Conservation (phyloP, 1,140 invertebrate genomes). For the Lucilia sericata region DNA sequence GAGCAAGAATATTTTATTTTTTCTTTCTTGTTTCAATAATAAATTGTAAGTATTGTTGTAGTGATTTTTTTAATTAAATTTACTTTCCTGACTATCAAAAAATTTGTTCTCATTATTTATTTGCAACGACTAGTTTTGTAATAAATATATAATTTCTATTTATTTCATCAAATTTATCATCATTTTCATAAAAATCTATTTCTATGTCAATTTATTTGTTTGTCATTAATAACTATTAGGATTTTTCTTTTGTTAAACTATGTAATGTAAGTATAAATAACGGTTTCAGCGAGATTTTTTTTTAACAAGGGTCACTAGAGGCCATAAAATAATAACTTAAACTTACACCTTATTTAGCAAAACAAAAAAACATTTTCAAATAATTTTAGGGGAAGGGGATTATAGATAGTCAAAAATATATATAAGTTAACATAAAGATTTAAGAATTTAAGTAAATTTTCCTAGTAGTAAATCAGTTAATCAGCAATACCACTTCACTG, state of each 20-base stretch:
- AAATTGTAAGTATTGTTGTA: not conserved
- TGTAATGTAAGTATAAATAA: too few species aligned
- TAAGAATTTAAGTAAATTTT: not conserved
- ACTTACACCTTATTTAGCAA: not conserved
- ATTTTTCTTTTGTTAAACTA: too few species aligned
- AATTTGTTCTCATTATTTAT: slow-evolving; percentile 3
- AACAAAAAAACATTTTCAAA: not conserved
- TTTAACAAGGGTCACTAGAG: too few species aligned
- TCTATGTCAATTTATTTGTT: too few species aligned
- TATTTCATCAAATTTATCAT: too few species aligned
- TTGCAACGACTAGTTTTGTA: not conserved
- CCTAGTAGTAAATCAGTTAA: not conserved
- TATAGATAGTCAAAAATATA: not conserved
- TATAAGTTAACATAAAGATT: not conserved
- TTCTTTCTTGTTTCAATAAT: not conserved
- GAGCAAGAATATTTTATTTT: not conserved
- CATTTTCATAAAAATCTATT: too few species aligned
- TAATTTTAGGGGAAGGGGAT: not conserved
- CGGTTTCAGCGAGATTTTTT: too few species aligned
- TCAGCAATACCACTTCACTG: slow-evolving; percentile 8
- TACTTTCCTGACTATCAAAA: not conserved
- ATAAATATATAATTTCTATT: slow-evolving; percentile 4
- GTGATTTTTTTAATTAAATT: not conserved
- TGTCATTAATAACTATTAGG: too few species aligned
- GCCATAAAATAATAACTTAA: too few species aligned